phyloP scores from a whole-genome alignment of 1,140 invertebrate species.

The Papilio xuthus region DNA sequence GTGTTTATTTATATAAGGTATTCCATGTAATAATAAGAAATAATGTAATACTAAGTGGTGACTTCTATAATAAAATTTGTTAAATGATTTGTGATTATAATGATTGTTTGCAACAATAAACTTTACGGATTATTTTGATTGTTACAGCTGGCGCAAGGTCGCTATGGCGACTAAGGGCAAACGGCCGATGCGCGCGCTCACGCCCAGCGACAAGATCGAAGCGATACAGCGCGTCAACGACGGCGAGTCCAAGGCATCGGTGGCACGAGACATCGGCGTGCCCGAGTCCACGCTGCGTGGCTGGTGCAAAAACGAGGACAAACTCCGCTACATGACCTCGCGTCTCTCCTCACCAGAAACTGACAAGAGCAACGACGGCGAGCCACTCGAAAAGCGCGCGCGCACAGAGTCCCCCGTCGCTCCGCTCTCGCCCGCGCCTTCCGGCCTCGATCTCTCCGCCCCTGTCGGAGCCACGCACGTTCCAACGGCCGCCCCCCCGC shows the following conservation, averaged over 20 bases:
- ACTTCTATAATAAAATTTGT: background rate
- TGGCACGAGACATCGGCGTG: constrained; percentile 90
- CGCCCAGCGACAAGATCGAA: constrained; percentile 88
- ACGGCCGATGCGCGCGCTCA: constrained; percentile 86
- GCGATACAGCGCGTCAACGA: constrained; percentile 90
- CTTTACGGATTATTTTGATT: constrained; percentile 46
- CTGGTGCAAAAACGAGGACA: constrained; percentile 93
- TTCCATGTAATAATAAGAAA: background rate
- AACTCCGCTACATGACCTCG: constrained; percentile 87
- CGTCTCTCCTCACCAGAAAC: constrained; percentile 85
- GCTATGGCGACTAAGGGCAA: constrained; percentile 84
- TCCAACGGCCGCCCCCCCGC: constrained; percentile 54
- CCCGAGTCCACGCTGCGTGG: constrained; percentile 91
- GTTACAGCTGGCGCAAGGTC: constrained; percentile 67
- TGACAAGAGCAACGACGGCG: constrained; percentile 81
- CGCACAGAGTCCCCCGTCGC: constrained; percentile 75
- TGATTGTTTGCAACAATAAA: background rate
- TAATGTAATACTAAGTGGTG: background rate
- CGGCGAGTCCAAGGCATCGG: constrained; percentile 91
- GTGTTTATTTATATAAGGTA: background rate
- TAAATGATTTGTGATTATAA: background rate
- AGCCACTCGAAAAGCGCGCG: constrained; percentile 81
- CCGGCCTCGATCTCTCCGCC: constrained; percentile 61
- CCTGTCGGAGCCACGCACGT: constrained; percentile 50
- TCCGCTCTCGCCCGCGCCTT: constrained; percentile 55